phyloP scores from a whole-genome alignment of 2,888 invertebrate genomes.

The Trachelus troglodyta region DNA sequence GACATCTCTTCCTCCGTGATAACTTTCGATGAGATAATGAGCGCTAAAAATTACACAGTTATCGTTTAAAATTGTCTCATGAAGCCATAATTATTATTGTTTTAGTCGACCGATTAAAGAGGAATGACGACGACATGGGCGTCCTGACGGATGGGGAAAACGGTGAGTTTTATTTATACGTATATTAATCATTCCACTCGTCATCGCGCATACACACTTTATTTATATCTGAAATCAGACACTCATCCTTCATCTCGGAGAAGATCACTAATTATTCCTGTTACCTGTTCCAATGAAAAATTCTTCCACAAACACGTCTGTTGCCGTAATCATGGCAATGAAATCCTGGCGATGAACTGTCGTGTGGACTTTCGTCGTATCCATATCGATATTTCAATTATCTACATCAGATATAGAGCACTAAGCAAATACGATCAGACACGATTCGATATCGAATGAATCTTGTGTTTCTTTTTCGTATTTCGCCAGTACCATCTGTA shows the following conservation, averaged over 20 bases:
- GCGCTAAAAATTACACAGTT: background rate
- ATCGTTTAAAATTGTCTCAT: background rate
- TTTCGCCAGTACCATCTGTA: background rate
- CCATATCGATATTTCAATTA: background rate
- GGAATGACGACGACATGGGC: slow-evolving; percentile 57
- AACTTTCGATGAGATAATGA: background rate
- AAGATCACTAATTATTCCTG: background rate
- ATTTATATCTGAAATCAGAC: background rate
- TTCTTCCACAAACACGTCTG: background rate
- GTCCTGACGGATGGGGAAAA: slow-evolving; percentile 61
- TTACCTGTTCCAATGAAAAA: background rate
- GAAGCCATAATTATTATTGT: slow-evolving; percentile 22
- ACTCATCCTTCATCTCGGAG: background rate
- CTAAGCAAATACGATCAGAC: background rate
- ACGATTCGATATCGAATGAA: background rate
- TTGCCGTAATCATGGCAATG: background rate
- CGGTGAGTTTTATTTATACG: slow-evolving; percentile 50
- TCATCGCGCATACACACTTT: background rate
- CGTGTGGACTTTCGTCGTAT: background rate
- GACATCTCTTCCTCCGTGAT: background rate
- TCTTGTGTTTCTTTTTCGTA: too few relatives aligned
- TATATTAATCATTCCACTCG: background rate
- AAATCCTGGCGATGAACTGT: background rate
- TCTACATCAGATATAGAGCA: background rate
- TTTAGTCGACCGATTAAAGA: slow-evolving; percentile 63